Evolutionary conservation across 2,888 invertebrate species (phyloP), one percentile per base, ranked within the genome.

Genomic region (Rotaria sp.): DNA sequence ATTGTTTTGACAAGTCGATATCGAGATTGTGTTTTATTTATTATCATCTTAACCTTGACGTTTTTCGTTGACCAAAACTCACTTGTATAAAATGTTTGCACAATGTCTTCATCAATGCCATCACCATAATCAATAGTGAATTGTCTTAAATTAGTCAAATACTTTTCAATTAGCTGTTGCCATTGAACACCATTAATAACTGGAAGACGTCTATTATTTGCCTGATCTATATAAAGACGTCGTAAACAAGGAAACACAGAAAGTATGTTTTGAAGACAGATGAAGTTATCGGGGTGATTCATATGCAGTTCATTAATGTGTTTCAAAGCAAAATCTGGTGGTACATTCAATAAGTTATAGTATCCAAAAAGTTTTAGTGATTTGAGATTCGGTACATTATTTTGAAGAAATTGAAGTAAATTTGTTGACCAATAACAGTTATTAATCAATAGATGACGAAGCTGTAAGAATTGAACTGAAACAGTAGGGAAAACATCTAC

Each of bases 191-290:
- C 67, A 35, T 26, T 26, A 26, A 55, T 55, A 26, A 2, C 8
- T 26, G 0, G 26, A 55, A 7, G 10, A 1, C 10, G 10, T 10
- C 10, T 7, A 10, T 2, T 26, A 26, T 1, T 1, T 1, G 10
- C 10, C 11, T 18, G 3, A 21, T 67, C 30, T 0, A 35, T 35
- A 35, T 67, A 18, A 18, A 67, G 21, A 21, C 67, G 67, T 5
- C 15, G 15, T 35, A 67, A 35, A 67, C 18, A 35, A 35, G 67
- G 67, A 21, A 67, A 67, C 3, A 30, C 2, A 18, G 35, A 67
- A 18, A 30, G 35, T 1, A 21, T 21, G 15, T 21, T 18, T 21
- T 35, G 18, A 8, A 67, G 26, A 26, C 10, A 1, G 24, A 3
- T 7, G 1, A 21, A 8, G 1, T 3, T 4, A 35, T 2, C 11